Percentiles rank a stretch among this genome's conserved stretches.
Evolutionary conservation across 2,113 vertebrate species (phyloP).

Genomic region (Ornithorhynchus anatinus): DNA sequence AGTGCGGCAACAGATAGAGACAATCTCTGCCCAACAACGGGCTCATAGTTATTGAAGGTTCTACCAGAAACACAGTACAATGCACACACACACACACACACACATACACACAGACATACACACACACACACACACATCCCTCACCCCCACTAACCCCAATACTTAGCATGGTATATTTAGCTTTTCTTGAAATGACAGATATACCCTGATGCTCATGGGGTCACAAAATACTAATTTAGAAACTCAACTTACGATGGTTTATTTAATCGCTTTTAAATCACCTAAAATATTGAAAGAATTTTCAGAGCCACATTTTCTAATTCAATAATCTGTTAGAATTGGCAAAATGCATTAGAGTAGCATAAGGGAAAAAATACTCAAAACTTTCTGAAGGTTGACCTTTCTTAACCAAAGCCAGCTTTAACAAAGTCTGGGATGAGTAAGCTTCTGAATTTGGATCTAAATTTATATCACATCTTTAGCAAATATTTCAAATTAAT

Average conservation of each 20-base stretch:
- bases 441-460: slow-evolving; percentile 62
- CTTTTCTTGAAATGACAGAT: no score
- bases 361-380: not conserved
- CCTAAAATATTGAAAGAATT: slow-evolving; percentile 4
- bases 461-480: slow-evolving; percentile 68
- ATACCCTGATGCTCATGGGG: no score
- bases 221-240: slow-evolving; percentile 5
- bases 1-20: no score
- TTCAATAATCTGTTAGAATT: slow-evolving; percentile 35
- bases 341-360: slow-evolving; percentile 29
- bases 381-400: slow-evolving; percentile 49
- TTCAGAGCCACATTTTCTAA: slow-evolving; percentile 22
- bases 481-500: slow-evolving; percentile 74
- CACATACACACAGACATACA: no score
- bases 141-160: no score
- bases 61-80: not conserved
- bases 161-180: no score
- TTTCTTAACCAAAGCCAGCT: slow-evolving; percentile 46
- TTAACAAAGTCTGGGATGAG: slow-evolving; percentile 52
- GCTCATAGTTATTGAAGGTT: no score
- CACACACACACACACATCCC: no score
- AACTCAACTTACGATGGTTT: not conserved
- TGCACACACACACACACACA: not conserved
- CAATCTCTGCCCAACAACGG: no score
- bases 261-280: no score